These are phyloP conservation scores for Gambusia yucatana DNA, from an alignment of 2,797 vertebrate genomes.

Conservation along the genomic window DNA sequence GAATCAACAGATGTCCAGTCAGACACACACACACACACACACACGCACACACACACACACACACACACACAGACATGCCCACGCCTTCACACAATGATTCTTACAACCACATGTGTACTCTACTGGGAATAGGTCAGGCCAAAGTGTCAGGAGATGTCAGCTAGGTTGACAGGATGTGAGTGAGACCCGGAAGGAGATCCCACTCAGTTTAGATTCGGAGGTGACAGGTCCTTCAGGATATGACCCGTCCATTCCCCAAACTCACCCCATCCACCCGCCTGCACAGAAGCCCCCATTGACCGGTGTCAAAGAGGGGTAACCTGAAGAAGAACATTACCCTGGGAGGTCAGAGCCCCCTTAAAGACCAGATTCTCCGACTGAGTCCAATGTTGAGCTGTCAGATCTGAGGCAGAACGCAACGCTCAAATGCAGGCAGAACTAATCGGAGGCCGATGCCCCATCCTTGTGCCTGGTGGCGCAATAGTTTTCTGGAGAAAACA, in stretches of 20 bases:
- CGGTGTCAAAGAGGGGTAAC: conserved; percentile 66
- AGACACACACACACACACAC: conserved; percentile 5
- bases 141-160: conserved; percentile 62
- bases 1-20: conserved; percentile 1
- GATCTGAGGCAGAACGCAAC: conserved; percentile 29
- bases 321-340: conserved; percentile 69
- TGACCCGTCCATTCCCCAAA: conserved; percentile 75
- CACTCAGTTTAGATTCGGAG: conserved; percentile 56
- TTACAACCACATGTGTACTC: conserved; percentile 58
- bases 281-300: conserved; percentile 84
- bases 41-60: background rate
- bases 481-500: conserved; percentile 16
- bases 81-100: conserved; percentile 15
- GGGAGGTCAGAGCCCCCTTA: conserved; percentile 70
- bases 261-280: conserved; percentile 72
- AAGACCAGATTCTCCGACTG: conserved; percentile 44
- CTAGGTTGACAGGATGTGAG: conserved; percentile 60
- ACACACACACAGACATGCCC: background rate
- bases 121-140: conserved; percentile 62
- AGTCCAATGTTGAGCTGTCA: conserved; percentile 58
- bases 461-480: background rate
- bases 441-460: background rate
- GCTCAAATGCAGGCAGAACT: conserved; percentile 42
- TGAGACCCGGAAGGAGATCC: conserved; percentile 71
- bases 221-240: conserved; percentile 78